phyloP scores from a whole-genome alignment of 2,888 invertebrate genomes.

The Cyclophora albipunctata region DNA sequence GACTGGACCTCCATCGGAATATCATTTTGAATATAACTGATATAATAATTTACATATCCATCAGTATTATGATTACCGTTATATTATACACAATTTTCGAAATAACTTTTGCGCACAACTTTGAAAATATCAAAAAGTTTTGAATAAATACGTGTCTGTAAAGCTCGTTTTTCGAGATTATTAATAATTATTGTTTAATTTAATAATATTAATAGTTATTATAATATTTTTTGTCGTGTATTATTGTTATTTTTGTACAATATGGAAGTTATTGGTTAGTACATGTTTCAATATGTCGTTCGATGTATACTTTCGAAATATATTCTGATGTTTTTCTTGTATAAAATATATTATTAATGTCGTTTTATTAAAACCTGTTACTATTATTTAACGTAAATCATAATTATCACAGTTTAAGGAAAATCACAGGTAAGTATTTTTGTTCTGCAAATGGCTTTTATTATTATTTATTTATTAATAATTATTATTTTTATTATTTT shows the following conservation, averaged over 20 bases:
- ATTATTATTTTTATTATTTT: not conserved
- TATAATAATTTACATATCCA: conserved; percentile 45
- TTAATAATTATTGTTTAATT: too few relatives aligned
- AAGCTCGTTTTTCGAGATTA: too few relatives aligned
- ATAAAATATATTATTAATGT: conserved; percentile 31
- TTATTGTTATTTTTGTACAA: conserved; percentile 1
- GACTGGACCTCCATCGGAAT: too few relatives aligned
- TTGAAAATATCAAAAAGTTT: conserved; percentile 28
- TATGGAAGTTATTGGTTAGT: too few relatives aligned
- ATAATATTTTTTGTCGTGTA: conserved; percentile 9
- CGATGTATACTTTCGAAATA: conserved; percentile 66
- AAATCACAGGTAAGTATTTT: not conserved
- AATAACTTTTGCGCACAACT: conserved; percentile 50
- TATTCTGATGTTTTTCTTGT: conserved; percentile 69
- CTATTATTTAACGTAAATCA: not conserved
- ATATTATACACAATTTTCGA: conserved; percentile 47
- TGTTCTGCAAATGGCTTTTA: not conserved
- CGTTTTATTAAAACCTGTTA: conserved; percentile 36
- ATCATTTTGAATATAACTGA: conserved; percentile 17
- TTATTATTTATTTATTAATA: not conserved
- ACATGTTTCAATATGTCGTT: conserved; percentile 30
- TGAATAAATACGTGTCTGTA: conserved; percentile 21
- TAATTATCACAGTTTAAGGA: not conserved
- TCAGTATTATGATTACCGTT: conserved; percentile 4
- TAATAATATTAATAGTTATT: not conserved